phyloP scores from a whole-genome alignment of 2,888 invertebrate species.

The Oconnorella tubifera region DNA sequence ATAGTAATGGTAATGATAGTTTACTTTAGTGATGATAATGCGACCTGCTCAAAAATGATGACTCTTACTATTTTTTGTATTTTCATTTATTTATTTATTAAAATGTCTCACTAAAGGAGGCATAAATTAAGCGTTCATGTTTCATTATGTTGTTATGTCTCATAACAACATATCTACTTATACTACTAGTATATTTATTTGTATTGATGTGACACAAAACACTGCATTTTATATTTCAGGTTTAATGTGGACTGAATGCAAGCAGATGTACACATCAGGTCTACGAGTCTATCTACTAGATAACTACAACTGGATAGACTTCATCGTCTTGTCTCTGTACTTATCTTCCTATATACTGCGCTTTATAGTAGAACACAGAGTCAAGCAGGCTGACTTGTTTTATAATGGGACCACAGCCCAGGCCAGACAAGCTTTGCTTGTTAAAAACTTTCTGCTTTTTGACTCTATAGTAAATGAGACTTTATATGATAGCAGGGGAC shows the following conservation, averaged over 20 bases:
- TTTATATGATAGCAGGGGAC: conserved; percentile 35
- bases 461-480: conserved; percentile 24
- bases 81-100: conserved; percentile 3
- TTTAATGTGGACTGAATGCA: conserved; percentile 55
- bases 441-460: conserved; percentile 19
- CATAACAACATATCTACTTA: too few species aligned
- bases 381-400: conserved; percentile 47
- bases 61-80: neutral
- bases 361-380: conserved; percentile 52
- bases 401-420: conserved; percentile 41
- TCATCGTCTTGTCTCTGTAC: conserved; percentile 54
- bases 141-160: too few species aligned
- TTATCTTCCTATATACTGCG: conserved; percentile 54
- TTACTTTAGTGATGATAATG: neutral
- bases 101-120: too few species aligned
- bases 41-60: neutral
- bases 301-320: conserved; percentile 55
- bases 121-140: too few species aligned
- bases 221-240: conserved; percentile 37
- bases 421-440: conserved; percentile 41
- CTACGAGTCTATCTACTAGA: conserved; percentile 51
- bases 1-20: neutral
- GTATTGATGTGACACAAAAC: neutral
- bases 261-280: conserved; percentile 54
- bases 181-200: too few species aligned